Evolutionary conservation across 2,888 invertebrate genomes (phyloP).

Genomic region (Autographa pulchrina): DNA sequence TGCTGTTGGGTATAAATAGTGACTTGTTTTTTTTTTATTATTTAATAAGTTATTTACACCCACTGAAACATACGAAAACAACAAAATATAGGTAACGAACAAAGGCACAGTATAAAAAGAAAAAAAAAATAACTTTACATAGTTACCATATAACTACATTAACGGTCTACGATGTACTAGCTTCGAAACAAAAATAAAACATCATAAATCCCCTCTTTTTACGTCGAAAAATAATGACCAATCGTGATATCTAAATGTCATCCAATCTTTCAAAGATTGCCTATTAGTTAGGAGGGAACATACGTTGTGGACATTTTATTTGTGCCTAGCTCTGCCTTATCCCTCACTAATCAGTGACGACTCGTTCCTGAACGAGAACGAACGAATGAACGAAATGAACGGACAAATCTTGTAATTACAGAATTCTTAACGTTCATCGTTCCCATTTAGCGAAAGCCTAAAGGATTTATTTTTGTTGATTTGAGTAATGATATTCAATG

Average conservation of each 20-base stretch:
- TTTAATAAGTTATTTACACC: no score
- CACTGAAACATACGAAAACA: no score
- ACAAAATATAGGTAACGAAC: no score
- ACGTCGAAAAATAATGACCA: neutral
- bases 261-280: constrained; percentile 76
- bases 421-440: constrained; percentile 40
- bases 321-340: constrained; percentile 61
- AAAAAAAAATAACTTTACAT: no score
- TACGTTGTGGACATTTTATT: constrained; percentile 61
- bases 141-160: no score
- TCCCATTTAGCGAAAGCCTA: constrained; percentile 15
- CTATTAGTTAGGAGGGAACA: constrained; percentile 69
- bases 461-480: constrained; percentile 24
- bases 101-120: no score
- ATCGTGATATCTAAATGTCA: constrained; percentile 63
- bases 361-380: constrained; percentile 50
- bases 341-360: constrained; percentile 55
- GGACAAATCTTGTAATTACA: constrained; percentile 59
- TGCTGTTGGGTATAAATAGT: no score
- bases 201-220: neutral
- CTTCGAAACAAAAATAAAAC: no score
- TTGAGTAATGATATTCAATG: constrained; percentile 13
- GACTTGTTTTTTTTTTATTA: no score
- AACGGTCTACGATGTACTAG: no score
- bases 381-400: constrained; percentile 56